A percentile compares a stretch with the other conserved stretches of the same genome.
Conservation (phyloP, 2,797 vertebrate species). For the Serranus cabrilla region DNA sequence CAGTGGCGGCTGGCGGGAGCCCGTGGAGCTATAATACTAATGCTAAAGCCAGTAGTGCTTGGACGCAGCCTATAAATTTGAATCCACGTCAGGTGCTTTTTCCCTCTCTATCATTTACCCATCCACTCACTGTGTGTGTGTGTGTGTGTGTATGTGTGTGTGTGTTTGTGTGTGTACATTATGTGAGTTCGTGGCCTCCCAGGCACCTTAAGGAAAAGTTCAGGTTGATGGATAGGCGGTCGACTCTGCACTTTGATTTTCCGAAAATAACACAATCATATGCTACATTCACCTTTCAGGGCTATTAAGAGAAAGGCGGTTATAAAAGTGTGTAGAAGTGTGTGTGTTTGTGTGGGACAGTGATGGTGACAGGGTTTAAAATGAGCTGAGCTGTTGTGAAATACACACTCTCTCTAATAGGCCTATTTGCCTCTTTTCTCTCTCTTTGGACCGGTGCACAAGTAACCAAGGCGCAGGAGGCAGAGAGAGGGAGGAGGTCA, state of each 20-base stretch:
- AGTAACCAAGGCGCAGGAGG: conserved; percentile 31
- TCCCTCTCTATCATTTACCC: conserved; percentile 42
- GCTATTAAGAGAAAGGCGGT: conserved; percentile 62
- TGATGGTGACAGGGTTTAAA: conserved; percentile 60
- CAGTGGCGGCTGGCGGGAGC: conserved; percentile 45
- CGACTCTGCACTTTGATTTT: conserved; percentile 71
- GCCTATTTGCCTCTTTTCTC: conserved; percentile 66
- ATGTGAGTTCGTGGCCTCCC: conserved; percentile 44
- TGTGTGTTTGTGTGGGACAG: conserved; percentile 21
- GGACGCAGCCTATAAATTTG: conserved; percentile 66
- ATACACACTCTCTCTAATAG: conserved; percentile 61
- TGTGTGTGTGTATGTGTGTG: conserved; percentile 22
- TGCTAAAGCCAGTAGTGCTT: conserved; percentile 65
- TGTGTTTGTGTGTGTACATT: conserved; percentile 28
- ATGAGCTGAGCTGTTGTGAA: conserved; percentile 62
- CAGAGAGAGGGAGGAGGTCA: conserved; percentile 38
- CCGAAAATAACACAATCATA: conserved; percentile 80
- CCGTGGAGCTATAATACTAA: conserved; percentile 63
- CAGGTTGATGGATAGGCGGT: conserved; percentile 72
- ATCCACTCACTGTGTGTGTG: conserved; percentile 17
- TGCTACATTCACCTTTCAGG: conserved; percentile 79
- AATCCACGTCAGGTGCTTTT: conserved; percentile 49
- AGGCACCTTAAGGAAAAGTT: conserved; percentile 53
- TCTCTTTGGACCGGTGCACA: conserved; percentile 51
- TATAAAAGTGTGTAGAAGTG: conserved; percentile 32